Evolutionary conservation across 2,113 vertebrate species (phyloP).

Genomic region (Ia io): DNA sequence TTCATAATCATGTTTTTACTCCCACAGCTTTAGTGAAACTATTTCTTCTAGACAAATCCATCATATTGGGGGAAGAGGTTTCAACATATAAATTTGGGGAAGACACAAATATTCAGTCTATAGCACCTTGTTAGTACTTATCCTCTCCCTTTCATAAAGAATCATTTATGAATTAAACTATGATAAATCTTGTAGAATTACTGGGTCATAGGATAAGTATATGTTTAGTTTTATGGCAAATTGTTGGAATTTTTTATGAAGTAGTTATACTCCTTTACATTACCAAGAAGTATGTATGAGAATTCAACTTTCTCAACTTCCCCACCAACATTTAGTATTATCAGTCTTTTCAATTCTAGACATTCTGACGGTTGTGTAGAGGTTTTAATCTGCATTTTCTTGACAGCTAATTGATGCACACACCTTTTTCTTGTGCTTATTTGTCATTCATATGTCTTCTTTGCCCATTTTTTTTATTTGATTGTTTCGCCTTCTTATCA

Average conservation of each 20-base stretch:
- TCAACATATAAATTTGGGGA: not conserved
- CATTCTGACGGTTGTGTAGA: not conserved
- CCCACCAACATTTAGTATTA: not conserved
- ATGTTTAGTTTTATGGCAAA: not conserved
- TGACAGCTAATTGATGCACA: not conserved
- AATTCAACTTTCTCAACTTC: not conserved
- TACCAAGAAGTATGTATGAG: not conserved
- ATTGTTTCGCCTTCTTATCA: not conserved
- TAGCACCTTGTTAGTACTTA: not conserved
- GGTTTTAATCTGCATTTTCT: not conserved
- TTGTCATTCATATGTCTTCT: not conserved
- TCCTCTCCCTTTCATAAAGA: not conserved
- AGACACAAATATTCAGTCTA: not conserved
- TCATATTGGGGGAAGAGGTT: not conserved
- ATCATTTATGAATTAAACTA: not conserved
- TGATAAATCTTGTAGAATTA: not conserved
- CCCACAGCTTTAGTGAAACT: not conserved
- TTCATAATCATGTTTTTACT: constrained; percentile 1
- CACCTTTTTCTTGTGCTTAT: not conserved
- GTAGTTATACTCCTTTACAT: not conserved
- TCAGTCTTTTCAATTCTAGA: not conserved
- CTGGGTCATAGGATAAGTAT: not conserved
- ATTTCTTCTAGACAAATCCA: not conserved
- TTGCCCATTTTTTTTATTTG: not conserved
- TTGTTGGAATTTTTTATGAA: not conserved